Evolutionary conservation across 1,140 invertebrate species (phyloP), one percentile per base, ranked within the genome.

Genomic region (Leptopilina clavipes): DNA sequence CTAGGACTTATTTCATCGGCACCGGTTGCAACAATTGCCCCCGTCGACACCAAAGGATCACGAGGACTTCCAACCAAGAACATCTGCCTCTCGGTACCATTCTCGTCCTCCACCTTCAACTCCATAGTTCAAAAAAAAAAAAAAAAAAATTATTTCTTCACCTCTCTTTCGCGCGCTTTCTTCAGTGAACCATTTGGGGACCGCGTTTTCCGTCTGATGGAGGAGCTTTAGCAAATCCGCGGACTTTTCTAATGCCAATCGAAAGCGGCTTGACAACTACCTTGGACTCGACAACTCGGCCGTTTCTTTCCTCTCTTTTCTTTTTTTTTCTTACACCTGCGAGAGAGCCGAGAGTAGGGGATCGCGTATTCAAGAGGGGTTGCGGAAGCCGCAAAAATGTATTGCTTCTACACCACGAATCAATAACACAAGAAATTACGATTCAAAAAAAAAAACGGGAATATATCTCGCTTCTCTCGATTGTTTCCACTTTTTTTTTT

Each of bases 311-410:
- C 73, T 81, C 65, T 81, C 79, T 83, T 82, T 83, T 76, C 59
- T 37, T 74, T 72, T 77, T 77, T 81, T 83, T 80, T 81, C 77
- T 86, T 86, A 83, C 82, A 87, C 85, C 82, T 86, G 82, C 85
- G 73, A 73, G 74, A 82, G 75, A 87, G 72, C 81, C 80, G 37
- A 81, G 79, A 83, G 83, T 83, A 87, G 85, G 85, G 83, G 79
- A 88, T 83, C 75, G 81, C 82, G 81, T 87, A 86, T 85, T 88
- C 82, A 83, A 87, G 86, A 83, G 85, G 85, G 86, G 75, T 84
- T 85, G 79, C 54, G 89, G 89, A 90, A 90, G 87, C 89, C 89
- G 77, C 78, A 89, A 83, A 89, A 90, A 86, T 88, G 88, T 86
- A 80, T 88, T 86, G 83, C 85, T 87, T 86, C 79, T 87, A 85